Percentiles rank a stretch among this genome's conserved stretches.
Conservation (phyloP, 1,140 invertebrate species). For the Chironomus striatipennis region DNA sequence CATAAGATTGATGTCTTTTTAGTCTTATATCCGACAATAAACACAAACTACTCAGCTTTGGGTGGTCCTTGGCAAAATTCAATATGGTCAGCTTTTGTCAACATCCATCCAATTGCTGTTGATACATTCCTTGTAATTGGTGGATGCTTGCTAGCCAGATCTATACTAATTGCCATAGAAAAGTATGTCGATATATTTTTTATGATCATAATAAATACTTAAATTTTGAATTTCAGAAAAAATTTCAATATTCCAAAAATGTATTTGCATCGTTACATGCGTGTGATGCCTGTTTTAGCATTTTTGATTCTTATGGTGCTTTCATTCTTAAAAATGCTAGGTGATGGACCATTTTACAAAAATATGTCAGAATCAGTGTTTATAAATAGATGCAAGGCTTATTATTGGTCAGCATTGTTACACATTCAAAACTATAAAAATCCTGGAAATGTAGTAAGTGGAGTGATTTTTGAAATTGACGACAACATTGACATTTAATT, state of each 20-base stretch:
- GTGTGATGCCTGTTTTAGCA: not conserved
- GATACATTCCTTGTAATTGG: not conserved
- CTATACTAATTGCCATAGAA: not conserved
- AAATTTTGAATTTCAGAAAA: not conserved
- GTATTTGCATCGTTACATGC: constrained; percentile 18
- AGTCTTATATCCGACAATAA: too few species aligned
- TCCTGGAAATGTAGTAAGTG: constrained; percentile 24
- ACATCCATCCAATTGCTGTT: not conserved
- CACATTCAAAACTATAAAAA: constrained; percentile 37
- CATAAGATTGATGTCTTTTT: not conserved
- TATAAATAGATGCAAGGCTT: constrained; percentile 25
- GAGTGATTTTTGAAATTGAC: not conserved
- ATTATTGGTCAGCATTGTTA: constrained; percentile 38
- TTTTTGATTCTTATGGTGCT: not conserved
- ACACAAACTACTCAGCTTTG: too few species aligned
- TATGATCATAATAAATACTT: not conserved
- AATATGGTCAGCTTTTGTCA: not conserved
- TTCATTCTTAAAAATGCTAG: not conserved
- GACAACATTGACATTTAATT: too few species aligned
- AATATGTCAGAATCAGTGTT: not conserved
- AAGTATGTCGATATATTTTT: not conserved
- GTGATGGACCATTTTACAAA: not conserved
- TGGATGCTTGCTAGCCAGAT: too few species aligned
- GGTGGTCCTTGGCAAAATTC: not conserved
- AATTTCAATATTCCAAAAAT: not conserved